Evolutionary conservation across 2,797 vertebrate genomes (phyloP).

Genomic region (Florisuga fusca): DNA sequence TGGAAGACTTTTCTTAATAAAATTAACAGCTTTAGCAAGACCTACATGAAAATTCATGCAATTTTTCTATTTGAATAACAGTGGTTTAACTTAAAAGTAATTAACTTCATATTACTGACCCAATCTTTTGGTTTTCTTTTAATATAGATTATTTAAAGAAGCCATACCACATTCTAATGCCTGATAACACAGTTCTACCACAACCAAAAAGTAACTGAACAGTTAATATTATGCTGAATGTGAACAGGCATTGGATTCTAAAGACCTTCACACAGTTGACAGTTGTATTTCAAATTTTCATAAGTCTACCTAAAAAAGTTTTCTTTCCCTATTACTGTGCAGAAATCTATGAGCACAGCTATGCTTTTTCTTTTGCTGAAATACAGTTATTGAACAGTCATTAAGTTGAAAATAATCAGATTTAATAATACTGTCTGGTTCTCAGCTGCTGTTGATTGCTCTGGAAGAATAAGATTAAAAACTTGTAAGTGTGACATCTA

Average conservation of each 20-base stretch:
- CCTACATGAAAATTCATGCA: background rate
- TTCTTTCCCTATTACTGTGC: background rate
- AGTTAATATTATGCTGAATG: background rate
- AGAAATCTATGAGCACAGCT: background rate
- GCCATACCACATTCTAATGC: background rate
- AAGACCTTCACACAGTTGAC: background rate
- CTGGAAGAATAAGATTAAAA: slow-evolving; percentile 36
- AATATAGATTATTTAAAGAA: background rate
- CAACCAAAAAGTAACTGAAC: background rate
- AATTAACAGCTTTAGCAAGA: background rate
- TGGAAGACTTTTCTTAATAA: background rate
- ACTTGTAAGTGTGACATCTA: background rate
- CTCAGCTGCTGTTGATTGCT: slow-evolving; percentile 12
- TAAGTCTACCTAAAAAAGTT: background rate
- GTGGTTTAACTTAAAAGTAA: background rate
- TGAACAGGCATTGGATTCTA: slow-evolving; percentile 15
- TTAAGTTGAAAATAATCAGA: slow-evolving; percentile 1
- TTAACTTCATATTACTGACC: background rate
- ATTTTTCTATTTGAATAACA: background rate
- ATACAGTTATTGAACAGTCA: background rate
- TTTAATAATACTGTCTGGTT: slow-evolving; percentile 27
- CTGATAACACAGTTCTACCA: background rate
- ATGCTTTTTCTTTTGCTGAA: background rate
- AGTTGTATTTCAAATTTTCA: slow-evolving; percentile 4
- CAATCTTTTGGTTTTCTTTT: background rate